Percentiles rank a stretch among this genome's conserved stretches.
phyloP scores from a whole-genome alignment of 1,140 invertebrate genomes.

The Melitaea cinxia region DNA sequence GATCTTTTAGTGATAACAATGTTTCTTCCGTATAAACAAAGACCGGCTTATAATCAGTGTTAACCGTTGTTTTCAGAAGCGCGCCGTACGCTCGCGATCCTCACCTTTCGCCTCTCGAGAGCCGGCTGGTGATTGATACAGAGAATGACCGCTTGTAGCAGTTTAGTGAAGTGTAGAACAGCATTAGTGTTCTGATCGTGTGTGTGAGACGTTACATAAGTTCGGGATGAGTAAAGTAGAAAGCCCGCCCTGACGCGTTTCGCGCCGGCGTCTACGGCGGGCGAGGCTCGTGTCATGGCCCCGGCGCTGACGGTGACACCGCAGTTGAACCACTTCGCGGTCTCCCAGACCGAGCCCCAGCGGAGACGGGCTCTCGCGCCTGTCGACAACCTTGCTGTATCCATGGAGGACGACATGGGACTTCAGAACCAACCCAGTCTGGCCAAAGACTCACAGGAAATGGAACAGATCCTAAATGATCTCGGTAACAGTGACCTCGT shows the following conservation, averaged over 20 bases:
- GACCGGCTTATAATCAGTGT: constrained; percentile 61
- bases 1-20: constrained; percentile 33
- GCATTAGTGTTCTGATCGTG: constrained; percentile 59
- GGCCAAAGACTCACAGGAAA: constrained; percentile 78
- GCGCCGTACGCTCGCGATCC: constrained; percentile 50
- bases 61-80: constrained; percentile 72
- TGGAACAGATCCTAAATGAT: constrained; percentile 83
- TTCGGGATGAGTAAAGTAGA: constrained; percentile 56
- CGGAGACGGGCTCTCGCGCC: constrained; percentile 69
- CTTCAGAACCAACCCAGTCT: constrained; percentile 75
- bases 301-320: constrained; percentile 82
- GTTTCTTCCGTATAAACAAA: constrained; percentile 47
- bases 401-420: constrained; percentile 88
- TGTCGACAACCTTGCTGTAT: constrained; percentile 78
- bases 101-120: constrained; percentile 45
- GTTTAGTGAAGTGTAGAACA: constrained; percentile 52
- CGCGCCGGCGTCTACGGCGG: constrained; percentile 72
- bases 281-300: constrained; percentile 80
- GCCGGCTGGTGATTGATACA: constrained; percentile 59
- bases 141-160: constrained; percentile 50
- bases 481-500: constrained; percentile 81
- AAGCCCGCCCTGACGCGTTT: constrained; percentile 69
- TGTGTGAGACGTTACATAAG: constrained; percentile 69
- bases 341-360: constrained; percentile 50
- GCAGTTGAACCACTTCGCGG: constrained; percentile 54